Percentiles rank a stretch among this genome's conserved stretches.
These are phyloP conservation scores for Xerus rutilus DNA, from an alignment of 2,797 vertebrate species.

Conservation along the genomic window DNA sequence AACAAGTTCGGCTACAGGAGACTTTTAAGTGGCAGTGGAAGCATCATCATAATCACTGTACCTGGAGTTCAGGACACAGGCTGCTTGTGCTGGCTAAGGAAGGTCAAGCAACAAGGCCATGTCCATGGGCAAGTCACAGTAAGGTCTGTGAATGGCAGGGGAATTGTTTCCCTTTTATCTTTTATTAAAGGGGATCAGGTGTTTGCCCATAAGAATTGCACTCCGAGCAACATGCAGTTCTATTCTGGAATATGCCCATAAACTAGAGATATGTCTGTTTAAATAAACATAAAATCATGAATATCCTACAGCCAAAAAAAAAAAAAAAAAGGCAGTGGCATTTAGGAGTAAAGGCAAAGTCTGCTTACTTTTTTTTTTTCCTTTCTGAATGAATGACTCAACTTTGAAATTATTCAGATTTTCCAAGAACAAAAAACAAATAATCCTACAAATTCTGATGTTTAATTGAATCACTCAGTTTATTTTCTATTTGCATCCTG, in stretches of 20 bases:
- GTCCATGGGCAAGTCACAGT: slow-evolving; percentile 55
- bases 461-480: slow-evolving; percentile 1
- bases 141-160: slow-evolving; percentile 72
- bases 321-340: slow-evolving; percentile 78
- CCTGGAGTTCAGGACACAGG: neutral
- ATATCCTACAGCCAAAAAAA: slow-evolving; percentile 87
- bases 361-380: slow-evolving; percentile 66
- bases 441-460: neutral
- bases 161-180: slow-evolving; percentile 84
- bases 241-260: slow-evolving; percentile 87
- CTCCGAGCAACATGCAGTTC: slow-evolving; percentile 84
- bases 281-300: slow-evolving; percentile 90
- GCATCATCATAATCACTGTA: neutral
- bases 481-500: slow-evolving; percentile 27
- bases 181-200: slow-evolving; percentile 91
- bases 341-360: slow-evolving; percentile 80
- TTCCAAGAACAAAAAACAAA: slow-evolving; percentile 80
- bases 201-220: slow-evolving; percentile 89
- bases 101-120: slow-evolving; percentile 62
- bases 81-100: neutral
- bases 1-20: neutral
- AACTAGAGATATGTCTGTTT: slow-evolving; percentile 90
- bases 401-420: slow-evolving; percentile 76
- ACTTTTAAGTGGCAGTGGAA: slow-evolving; percentile 34
- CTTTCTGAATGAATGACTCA: slow-evolving; percentile 78